Evolutionary conservation across 2,888 invertebrate species (phyloP).

Genomic region (Epiblema foenella): DNA sequence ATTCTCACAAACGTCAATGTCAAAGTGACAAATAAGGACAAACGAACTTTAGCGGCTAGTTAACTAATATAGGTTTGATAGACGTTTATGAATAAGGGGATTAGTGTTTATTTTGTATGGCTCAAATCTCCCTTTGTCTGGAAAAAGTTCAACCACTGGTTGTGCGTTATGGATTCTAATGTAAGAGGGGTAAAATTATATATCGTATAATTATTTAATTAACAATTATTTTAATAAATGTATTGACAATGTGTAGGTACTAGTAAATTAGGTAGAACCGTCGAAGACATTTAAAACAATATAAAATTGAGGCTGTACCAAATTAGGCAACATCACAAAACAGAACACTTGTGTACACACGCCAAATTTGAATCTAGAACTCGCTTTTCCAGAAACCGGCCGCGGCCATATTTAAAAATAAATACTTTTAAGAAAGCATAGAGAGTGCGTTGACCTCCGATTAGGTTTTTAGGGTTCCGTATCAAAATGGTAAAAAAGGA

Average conservation of each 20-base stretch:
- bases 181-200: no score
- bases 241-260: not conserved
- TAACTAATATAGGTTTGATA: no score
- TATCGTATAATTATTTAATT: no score
- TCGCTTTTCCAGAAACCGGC: slow-evolving; percentile 41
- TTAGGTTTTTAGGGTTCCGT: slow-evolving; percentile 36
- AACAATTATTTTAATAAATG: no score
- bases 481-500: no score
- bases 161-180: not conserved
- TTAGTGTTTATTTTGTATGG: no score
- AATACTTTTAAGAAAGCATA: slow-evolving; percentile 42
- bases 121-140: no score
- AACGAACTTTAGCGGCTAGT: no score
- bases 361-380: slow-evolving; percentile 43
- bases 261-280: not conserved
- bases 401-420: slow-evolving; percentile 35
- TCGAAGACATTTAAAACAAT: not conserved
- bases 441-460: slow-evolving; percentile 38
- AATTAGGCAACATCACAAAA: slow-evolving; percentile 39
- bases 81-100: no score
- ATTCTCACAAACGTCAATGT: no score
- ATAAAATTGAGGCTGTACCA: slow-evolving; percentile 22
- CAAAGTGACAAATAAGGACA: no score
- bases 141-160: not conserved
- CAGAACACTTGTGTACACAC: slow-evolving; percentile 41